Conservation (phyloP, 2,888 invertebrate species). For the Dicranocentrus wangi region DNA sequence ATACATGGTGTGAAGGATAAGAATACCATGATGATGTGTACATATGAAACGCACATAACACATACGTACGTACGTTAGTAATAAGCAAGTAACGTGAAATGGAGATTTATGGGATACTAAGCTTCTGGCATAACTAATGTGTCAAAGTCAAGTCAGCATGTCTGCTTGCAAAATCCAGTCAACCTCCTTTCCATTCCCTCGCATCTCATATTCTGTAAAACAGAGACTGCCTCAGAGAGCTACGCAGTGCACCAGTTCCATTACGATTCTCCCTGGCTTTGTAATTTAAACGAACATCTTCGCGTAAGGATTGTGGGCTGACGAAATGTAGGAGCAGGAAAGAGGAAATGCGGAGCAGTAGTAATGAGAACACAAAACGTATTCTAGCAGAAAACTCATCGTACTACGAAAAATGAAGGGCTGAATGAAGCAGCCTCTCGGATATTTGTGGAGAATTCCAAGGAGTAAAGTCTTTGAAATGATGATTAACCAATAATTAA, state of each 20-base stretch:
- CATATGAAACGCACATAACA: too few relatives aligned
- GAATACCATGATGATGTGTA: not conserved
- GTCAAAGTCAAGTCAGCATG: conserved; percentile 51
- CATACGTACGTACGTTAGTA: too few relatives aligned
- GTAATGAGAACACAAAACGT: too few relatives aligned
- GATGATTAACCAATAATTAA: conserved; percentile 17
- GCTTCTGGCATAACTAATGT: conserved; percentile 47
- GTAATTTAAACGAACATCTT: too few relatives aligned
- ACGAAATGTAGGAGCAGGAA: too few relatives aligned
- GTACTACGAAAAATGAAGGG: too few relatives aligned
- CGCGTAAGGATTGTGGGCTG: too few relatives aligned
- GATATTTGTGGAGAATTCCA: not conserved
- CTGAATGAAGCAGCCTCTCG: too few relatives aligned
- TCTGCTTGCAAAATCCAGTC: conserved; percentile 41
- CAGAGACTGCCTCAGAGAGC: not conserved
- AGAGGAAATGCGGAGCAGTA: too few relatives aligned
- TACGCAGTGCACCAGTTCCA: not conserved
- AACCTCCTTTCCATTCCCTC: conserved; percentile 19
- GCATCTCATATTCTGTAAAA: conserved; percentile 15
- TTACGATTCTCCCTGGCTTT: not conserved
- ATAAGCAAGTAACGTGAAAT: conserved; percentile 23
- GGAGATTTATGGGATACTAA: conserved; percentile 42
- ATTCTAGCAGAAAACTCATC: too few relatives aligned
- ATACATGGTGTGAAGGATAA: not conserved
- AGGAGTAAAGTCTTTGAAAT: not conserved